Evolutionary conservation across 2,113 vertebrate genomes (phyloP), one percentile per base, ranked within the genome.

Genomic region (Marmota flaviventris): DNA sequence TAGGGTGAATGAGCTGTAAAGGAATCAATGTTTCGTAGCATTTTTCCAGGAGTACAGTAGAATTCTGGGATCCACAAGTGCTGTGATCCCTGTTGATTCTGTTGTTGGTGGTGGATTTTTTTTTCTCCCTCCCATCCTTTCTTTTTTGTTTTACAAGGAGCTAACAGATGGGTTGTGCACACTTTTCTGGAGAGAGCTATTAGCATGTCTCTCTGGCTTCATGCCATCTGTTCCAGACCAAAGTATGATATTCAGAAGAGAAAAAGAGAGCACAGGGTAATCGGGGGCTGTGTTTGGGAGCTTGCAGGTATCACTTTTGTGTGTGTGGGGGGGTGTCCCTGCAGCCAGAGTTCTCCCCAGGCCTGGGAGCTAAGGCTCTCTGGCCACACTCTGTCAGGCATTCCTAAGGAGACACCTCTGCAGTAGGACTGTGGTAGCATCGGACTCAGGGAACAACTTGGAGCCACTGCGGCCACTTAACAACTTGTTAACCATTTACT

Each of bases 211-310:
- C 93, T 65, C 84, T 97, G 98, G 97, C 97, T 92, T 92, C 29
- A 69, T 92, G 94, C 95, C 97, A 97, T 96, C 96, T 97, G 97
- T 82, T 97, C 92, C 96, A 97, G 92, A 97, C 81, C 89, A 94
- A 84, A 96, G 93, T 78, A 93, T 27, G 87, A 92, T 32, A 95
- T 83, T 96, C 91, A 53, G 76, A 95, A 92, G 65, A 93, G 79
- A 75, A 51, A 83, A 63, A 87, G 75, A 37, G 51, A 86, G 87
- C 79, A 70, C 12, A 76, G 95, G 92, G 70, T 94, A 94, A 97
- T 48, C 79, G 87, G 69, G 79, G 32, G 48, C 73, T 84, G 76
- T 95, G 95, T 96, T 77, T 69, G 45, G 56, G 93, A 81, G 63
- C 70, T 8, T 70, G 37, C 16, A 61, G 84, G 76, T 75, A 89